Percentiles rank a stretch among this genome's conserved stretches.
phyloP scores from a whole-genome alignment of 2,113 vertebrate genomes.

The Sitta europaea region DNA sequence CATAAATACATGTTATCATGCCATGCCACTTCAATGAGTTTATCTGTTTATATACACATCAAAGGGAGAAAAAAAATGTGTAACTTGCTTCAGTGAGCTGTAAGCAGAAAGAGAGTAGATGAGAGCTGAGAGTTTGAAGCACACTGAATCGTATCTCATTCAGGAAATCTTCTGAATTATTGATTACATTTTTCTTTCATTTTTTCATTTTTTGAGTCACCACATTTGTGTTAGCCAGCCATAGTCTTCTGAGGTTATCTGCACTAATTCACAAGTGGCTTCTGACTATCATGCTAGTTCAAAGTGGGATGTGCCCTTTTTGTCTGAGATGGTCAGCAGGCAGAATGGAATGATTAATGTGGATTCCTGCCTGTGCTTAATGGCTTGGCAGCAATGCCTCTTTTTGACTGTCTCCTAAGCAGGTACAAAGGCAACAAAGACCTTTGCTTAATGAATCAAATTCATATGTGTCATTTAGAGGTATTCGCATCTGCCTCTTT shows the following conservation, averaged over 20 bases:
- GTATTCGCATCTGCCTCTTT: not conserved
- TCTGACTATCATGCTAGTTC: not conserved
- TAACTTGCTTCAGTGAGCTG: not conserved
- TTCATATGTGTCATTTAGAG: not conserved
- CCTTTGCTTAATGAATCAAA: not conserved
- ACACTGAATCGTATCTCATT: not conserved
- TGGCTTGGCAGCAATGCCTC: not conserved
- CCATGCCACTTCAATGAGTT: not conserved
- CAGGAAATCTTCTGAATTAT: constrained; percentile 18
- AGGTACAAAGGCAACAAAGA: not conserved
- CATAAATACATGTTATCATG: not conserved
- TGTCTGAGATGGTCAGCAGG: not conserved
- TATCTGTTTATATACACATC: not conserved
- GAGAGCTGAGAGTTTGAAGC: not conserved
- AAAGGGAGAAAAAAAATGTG: not conserved
- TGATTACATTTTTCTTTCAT: not conserved
- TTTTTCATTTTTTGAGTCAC: not conserved
- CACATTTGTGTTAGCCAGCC: not conserved
- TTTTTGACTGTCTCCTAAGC: not conserved
- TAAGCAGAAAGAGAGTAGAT: not conserved
- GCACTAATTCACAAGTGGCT: not conserved
- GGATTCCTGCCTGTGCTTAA: not conserved
- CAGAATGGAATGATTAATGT: not conserved
- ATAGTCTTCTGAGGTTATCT: not conserved
- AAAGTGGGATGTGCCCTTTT: not conserved